Base-by-base conservation (phyloP, 1,140 invertebrate genomes). In the Cardiocondyla obscurior region DNA sequence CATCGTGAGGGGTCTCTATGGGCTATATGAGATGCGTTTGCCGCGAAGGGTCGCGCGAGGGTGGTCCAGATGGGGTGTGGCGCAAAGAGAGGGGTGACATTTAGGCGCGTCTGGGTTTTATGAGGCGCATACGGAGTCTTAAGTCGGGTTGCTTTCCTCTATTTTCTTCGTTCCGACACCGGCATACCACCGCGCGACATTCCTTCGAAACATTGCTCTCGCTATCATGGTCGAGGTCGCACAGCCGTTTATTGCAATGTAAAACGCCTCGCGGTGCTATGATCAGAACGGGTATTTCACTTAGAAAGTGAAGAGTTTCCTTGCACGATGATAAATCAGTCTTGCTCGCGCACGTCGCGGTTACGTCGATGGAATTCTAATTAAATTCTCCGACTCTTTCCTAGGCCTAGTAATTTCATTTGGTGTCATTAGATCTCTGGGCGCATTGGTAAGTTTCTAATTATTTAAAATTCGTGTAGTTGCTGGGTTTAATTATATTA, bases 31-130 rank as follows among this genome's bases (percentile, higher is more conserved):
- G 46, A 79, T 69, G 44, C 74, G 73, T 58, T 65, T 46, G n/a
- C 77, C 39, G 64, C 19, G 57, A 58, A 81, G 67, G 82, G 46
- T 79, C 51, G 73, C 60, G 60, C 73, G 16, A 77, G 19, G 62
- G 62, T 79, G 62, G 62, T 79, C 46, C 74, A 79, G 74, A 79
- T 77, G 74, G 74, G 74, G 62, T 67, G 74, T 25, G 51, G 62
- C 25, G 39, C 12, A 19, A 76, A 65, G 51, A 42, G 33, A 39
- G 74, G 51, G 49, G 76, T 30, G 62, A 58, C 67, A 42, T 84
- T 90, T 87, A 72, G 77, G 55, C 72, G 49, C 72, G 82, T 83
- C 86, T 83, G 84, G 70, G 39, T 88, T 90, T 90, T 89, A 89
- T 81, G 89, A 88, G 58, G 16, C 84, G 69, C 81, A 72, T 73